Base-by-base conservation (phyloP, 2,113 vertebrate species). In the Rynchops niger region DNA sequence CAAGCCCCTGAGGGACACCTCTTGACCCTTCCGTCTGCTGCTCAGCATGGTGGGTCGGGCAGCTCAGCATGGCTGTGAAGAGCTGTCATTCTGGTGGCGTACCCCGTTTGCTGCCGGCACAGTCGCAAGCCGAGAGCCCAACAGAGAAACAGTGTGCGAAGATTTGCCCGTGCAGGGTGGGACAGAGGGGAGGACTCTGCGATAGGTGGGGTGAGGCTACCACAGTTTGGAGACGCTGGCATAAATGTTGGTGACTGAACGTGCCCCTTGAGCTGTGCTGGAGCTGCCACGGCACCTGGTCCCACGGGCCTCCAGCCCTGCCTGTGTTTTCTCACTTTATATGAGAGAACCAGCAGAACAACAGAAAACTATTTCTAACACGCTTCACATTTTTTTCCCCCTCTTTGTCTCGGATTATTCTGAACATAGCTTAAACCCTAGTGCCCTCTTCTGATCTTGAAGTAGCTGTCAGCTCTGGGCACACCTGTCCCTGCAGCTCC, bases 381-480 rank as follows among this genome's bases (percentile, higher is more conserved):
- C 3, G 10, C 59, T 79, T 86, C 55, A 27, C 49, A 2, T 8
- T 0, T 23, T 27, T 81, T 3, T 32, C 27, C 45, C 3, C 6
- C 14, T 21, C 90, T 93, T 91, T 94, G 83, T 91, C 61, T 96
- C 38, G 19, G 27, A 71, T 89, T 91, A 82, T 87, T 85, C 34
- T 70, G 80, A 82, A 21, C 55, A 52, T 95, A 89, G 36, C 23
- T 91, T 84, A 94, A 93, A 59, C 58, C 86, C 66, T 84, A 85
- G 91, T 96, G 93, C 95, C 93, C 95, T 94, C 93, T 96, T 97
- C 95, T 93, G 97, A 95, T 95, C 49, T 62, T 45, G 65, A 32
- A 82, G 12, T 69, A 58, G 53, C 88, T 95, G 92, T 91, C 65
- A 53, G 30, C 4, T 34, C 88, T 84, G 9, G 3, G 83, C 91